Evolutionary conservation across 2,113 vertebrate genomes (phyloP), one percentile per base, ranked within the genome.

Genomic region (Ibidorhyncha struthersii): DNA sequence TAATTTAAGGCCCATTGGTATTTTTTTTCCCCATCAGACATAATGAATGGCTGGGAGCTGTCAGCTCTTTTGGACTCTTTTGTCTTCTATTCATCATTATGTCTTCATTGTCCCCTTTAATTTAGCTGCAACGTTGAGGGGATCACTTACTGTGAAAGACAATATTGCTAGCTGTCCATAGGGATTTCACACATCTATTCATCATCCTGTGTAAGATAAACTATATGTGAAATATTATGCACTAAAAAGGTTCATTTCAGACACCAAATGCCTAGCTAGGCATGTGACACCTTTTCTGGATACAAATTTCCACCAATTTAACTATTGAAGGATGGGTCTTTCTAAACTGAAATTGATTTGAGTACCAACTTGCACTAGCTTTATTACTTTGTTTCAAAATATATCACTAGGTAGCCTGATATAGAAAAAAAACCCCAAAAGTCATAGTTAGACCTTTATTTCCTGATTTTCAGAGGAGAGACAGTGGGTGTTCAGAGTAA

Each of bases 81-180:
- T 94, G 73, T 96, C 86, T 94, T 97, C 87, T 94, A 90, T 89
- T 95, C 83, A 82, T 91, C 95, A 94, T 96, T 95, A 81, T 80
- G 63, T 96, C 94, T 96, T 95, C 82, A 79, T 95, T 97, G 93
- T 93, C 85, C 77, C 86, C 77, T 70, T 82, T 89, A 80, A 90
- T 96, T 89, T 95, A 81, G 55, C 76, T 91, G 58, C 21, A 43
- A 74, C 30, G 4, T 74, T 72, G 63, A 86, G 80, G 67, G 49
- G 61, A 86, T 95, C 89, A 41, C 91, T 96, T 94, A 71, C 56
- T 90, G 49, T 91, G 74, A 86, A 93, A 92, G 83, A 92, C 82
- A 90, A 36, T 72, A 73, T 63, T 59, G 56, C 47, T 82, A 21
- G 23, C 58, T 86, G 18, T 92, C 86, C 65, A 55, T 41, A 56